Evolutionary conservation across 2,113 vertebrate genomes (phyloP).

Genomic region (Steatornis caripensis): DNA sequence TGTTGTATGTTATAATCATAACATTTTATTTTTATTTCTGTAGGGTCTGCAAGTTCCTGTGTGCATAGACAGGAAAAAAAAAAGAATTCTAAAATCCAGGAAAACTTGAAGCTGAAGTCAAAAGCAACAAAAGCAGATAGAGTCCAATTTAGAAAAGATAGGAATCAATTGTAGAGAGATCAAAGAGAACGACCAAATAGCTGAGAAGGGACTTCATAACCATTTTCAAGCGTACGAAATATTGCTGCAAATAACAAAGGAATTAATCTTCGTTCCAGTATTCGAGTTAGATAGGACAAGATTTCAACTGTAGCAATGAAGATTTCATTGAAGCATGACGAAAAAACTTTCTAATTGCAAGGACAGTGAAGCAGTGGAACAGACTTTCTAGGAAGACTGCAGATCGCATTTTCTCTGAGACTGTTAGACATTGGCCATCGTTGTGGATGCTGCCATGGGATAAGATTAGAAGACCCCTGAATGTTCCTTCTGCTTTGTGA

Average conservation of each 20-base stretch:
- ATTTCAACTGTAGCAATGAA: background rate
- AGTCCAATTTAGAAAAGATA: background rate
- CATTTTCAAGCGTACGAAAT: background rate
- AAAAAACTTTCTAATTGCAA: background rate
- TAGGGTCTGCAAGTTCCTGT: background rate
- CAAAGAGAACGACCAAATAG: background rate
- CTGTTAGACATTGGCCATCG: background rate
- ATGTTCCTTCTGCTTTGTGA: background rate
- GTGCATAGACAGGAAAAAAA: accelerated
- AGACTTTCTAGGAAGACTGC: background rate
- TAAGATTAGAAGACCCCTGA: background rate
- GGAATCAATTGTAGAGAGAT: background rate
- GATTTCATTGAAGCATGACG: background rate
- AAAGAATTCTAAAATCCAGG: background rate
- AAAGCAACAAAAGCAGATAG: background rate
- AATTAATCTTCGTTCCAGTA: background rate
- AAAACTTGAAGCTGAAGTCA: background rate
- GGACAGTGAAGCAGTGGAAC: background rate
- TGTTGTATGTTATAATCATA: background rate
- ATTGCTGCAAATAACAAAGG: background rate
- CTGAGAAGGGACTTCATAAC: background rate
- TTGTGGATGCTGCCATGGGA: background rate
- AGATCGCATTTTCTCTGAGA: background rate
- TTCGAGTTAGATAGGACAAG: background rate
- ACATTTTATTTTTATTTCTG: background rate